Evolutionary conservation across 2,113 vertebrate species (phyloP).

Genomic region (Lonchura striata): DNA sequence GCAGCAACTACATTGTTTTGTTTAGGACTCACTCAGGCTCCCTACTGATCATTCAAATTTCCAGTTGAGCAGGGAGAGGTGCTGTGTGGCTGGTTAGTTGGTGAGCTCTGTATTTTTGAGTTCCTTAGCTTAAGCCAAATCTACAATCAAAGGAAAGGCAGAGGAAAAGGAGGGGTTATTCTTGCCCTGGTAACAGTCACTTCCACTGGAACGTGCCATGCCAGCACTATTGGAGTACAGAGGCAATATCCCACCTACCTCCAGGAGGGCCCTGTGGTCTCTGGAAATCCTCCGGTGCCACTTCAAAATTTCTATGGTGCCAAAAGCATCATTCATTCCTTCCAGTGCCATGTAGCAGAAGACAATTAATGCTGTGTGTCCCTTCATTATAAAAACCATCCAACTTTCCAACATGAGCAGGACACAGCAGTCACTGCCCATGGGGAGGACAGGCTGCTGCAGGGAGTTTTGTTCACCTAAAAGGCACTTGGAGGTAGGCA

Average conservation of each 20-base stretch:
- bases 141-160: not conserved
- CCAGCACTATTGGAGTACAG: accelerated
- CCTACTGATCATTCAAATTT: not conserved
- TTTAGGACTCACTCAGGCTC: not conserved
- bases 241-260: not conserved
- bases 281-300: not conserved
- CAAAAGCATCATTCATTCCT: accelerated
- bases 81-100: not conserved
- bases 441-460: not conserved
- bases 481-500: not conserved
- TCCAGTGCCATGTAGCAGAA: not conserved
- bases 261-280: not conserved
- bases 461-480: not conserved
- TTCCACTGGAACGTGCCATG: not conserved
- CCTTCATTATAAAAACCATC: not conserved
- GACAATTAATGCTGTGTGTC: not conserved
- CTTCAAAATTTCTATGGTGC: not conserved
- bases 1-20: not conserved
- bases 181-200: not conserved
- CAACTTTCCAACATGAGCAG: not conserved
- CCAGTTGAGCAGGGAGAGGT: not conserved
- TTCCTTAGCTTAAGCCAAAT: not conserved
- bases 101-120: not conserved
- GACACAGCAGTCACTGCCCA: not conserved
- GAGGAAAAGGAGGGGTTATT: not conserved